These are phyloP conservation scores for Eurois occulta DNA, from an alignment of 2,888 invertebrate species.

Conservation along the genomic window DNA sequence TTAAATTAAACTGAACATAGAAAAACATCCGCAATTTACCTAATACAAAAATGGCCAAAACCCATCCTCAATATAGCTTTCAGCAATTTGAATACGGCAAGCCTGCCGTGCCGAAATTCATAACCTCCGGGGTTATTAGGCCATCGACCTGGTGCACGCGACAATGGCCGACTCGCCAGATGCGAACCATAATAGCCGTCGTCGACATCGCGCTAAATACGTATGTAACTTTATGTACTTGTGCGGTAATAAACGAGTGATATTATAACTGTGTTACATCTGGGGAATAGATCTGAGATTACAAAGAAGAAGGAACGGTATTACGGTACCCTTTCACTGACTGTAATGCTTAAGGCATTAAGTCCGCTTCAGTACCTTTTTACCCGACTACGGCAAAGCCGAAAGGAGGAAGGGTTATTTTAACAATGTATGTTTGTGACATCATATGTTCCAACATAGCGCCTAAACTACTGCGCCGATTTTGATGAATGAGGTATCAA, in stretches of 20 bases:
- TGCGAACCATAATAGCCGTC: slow-evolving; percentile 39
- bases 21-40: slow-evolving; percentile 21
- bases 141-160: slow-evolving; percentile 69
- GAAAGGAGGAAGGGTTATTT: neutral
- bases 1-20: slow-evolving; percentile 1
- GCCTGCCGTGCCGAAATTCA: slow-evolving; percentile 71
- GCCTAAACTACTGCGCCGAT: neutral
- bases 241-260: slow-evolving; percentile 27
- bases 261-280: slow-evolving; percentile 42
- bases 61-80: slow-evolving; percentile 35
- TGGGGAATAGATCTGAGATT: slow-evolving; percentile 41
- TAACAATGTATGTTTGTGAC: neutral
- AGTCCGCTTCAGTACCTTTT: neutral
- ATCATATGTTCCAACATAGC: neutral
- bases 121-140: slow-evolving; percentile 71
- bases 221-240: slow-evolving; percentile 37
- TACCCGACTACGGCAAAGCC: neutral
- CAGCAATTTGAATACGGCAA: slow-evolving; percentile 55
- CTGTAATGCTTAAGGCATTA: neutral
- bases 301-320: slow-evolving; percentile 15
- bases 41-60: slow-evolving; percentile 32
- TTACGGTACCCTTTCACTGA: neutral
- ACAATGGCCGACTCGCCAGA: slow-evolving; percentile 55
- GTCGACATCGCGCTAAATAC: slow-evolving; percentile 38
- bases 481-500: neutral